Conservation (phyloP, 2,113 vertebrate genomes). For the Dicerorhinus sumatrensis region DNA sequence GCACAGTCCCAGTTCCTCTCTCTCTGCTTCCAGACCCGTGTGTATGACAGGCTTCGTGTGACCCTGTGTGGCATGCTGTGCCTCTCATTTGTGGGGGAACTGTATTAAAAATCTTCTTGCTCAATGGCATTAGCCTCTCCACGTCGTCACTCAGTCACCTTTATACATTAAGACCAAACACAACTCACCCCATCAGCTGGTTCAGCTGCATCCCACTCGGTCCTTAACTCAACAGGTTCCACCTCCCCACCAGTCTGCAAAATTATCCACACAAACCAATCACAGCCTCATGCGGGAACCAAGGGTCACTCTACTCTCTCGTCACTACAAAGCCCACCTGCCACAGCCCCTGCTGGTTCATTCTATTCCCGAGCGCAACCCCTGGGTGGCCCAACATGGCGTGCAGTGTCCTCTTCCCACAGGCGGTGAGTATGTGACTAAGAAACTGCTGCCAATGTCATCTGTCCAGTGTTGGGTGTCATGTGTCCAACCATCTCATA, state of each 20-base stretch:
- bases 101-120: neutral
- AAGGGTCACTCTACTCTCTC: neutral
- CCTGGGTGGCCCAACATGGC: too few relatives aligned
- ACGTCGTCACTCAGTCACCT: neutral
- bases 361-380: neutral
- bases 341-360: too few relatives aligned
- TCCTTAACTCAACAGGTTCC: neutral
- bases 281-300: neutral
- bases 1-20: neutral
- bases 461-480: rapidly evolving
- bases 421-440: neutral
- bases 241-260: neutral
- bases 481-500: neutral
- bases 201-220: too few relatives aligned
- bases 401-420: neutral
- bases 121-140: neutral
- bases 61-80: neutral
- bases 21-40: neutral
- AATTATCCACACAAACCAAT: neutral
- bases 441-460: neutral
- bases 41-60: neutral
- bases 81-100: neutral
- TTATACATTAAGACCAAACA: neutral
- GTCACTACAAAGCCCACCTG: neutral
- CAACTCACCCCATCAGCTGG: neutral